Base-by-base conservation (phyloP, 1,140 invertebrate genomes). In the Acromyrmex heyeri region DNA sequence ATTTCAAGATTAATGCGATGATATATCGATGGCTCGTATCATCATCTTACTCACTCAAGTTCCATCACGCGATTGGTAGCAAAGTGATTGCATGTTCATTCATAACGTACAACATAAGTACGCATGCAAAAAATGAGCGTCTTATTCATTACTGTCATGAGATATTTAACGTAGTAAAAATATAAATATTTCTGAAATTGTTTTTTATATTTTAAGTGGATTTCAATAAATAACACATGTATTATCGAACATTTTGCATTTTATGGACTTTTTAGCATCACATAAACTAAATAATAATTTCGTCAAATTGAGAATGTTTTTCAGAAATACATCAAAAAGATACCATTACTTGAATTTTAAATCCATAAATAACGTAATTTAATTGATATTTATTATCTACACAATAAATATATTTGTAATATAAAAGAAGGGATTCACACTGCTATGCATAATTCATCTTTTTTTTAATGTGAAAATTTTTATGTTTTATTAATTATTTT, bases 1-100 rank as follows among this genome's bases (percentile, higher is more conserved):
- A 69, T 69, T 48, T 69, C 38, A 21, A 69, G 5, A 21, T 38
- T 50, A 69, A 69, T 50, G 14, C 65, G 65, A 69, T 69, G 21
- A 69, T 50, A 69, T 38, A 69, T 69, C 38, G 14, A 24, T 12
- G 14, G 44, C 21, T 48, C n/a, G 6, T 50, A 21, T 69, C 38
- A 69, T 50, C 21, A 69, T 27, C 65, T 69, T 69, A 50, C 38
- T 14, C 6, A 21, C 38, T 69, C 2, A 14, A 69, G 38, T 69
- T 7, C 2, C 65, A 24, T 48, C n/a, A 24, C n/a, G n/a, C n/a
- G n/a, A 69, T 48, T 44, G 12, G 10, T 5, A 24, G n/a, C 2
- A 69, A 44, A 48, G 5, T 16, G 4, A 69, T 21, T 7, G 10
- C 27, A 44, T 21, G 3, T 67, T 6, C 48, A 24, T 67, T 6